phyloP scores from a whole-genome alignment of 2,888 invertebrate species.

The Tridacna crocea region DNA sequence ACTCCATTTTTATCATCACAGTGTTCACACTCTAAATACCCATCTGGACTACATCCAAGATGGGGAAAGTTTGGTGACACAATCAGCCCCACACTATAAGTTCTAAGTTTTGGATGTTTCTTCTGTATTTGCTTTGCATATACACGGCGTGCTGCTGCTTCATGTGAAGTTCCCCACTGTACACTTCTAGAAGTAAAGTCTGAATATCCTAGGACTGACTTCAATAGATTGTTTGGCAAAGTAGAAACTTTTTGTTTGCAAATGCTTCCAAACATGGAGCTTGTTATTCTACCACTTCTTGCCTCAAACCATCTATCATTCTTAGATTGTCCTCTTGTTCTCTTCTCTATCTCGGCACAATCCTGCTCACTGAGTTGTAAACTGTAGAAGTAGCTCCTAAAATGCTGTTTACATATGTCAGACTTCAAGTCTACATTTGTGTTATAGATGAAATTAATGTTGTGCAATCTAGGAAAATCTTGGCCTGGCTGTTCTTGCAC shows the following conservation, averaged over 20 bases:
- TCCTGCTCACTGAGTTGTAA: too few relatives aligned
- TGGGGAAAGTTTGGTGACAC: constrained; percentile 21
- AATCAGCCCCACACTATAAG: constrained; percentile 21
- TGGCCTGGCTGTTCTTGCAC: too few relatives aligned
- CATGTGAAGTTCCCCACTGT: constrained; percentile 42
- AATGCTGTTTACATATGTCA: too few relatives aligned
- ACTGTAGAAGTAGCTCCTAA: too few relatives aligned
- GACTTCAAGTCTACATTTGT: too few relatives aligned
- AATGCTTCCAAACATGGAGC: too few relatives aligned
- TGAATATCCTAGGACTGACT: constrained; percentile 20
- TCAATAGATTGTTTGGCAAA: constrained; percentile 18
- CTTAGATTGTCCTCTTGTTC: constrained; percentile 23
- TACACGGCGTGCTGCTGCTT: constrained; percentile 34
- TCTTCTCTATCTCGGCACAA: not conserved
- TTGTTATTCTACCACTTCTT: constrained; percentile 16
- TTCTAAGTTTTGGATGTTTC: not conserved
- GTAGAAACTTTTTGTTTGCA: too few relatives aligned
- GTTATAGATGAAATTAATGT: too few relatives aligned
- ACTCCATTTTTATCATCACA: constrained; percentile 11
- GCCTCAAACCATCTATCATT: constrained; percentile 25
- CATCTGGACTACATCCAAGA: constrained; percentile 47
- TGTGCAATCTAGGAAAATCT: too few relatives aligned
- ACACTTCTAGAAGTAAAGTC: constrained; percentile 3
- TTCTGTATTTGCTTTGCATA: not conserved
- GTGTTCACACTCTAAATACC: constrained; percentile 20